Base-by-base conservation (phyloP, 2,113 vertebrate genomes). In the Perca fluviatilis region DNA sequence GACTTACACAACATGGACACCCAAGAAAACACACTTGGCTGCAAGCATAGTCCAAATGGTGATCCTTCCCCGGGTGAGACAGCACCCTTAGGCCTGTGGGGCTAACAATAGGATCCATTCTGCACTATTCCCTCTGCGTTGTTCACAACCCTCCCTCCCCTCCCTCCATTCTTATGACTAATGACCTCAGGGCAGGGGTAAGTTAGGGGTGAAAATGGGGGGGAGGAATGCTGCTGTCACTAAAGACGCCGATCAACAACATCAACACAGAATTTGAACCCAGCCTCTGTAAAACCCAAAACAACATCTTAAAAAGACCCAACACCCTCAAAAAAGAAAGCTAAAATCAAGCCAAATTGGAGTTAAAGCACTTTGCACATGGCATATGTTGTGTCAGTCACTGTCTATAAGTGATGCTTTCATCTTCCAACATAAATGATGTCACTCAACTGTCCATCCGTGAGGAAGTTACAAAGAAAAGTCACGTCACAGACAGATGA, bases 41-140 rank as follows among this genome's bases (percentile, higher is more conserved):
- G 67, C 62, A 47, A 79, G 67, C 65, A 4, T 18, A 51, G 62
- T 80, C 86, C 80, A 84, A 92, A 89, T 89, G 86, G 88, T n/a
- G 71, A 85, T 86, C 68, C 88, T 88, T 88, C 68, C 58, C 63
- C 25, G 87, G 64, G 74, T 89, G 89, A 91, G 86, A 79, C 77
- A 84, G 87, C 89, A 89, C 84, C 85, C 90, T 92, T 75, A 74
- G 87, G 89, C 88, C 89, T 71, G 74, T 62, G 81, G 73, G 79
- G 54, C 70, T 49, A 85, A 94, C 93, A 93, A 94, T 90, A 83
- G 92, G 80, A 83, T 82, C 85, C 86, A 93, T 95, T 94, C 92
- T 93, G 82, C 70, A 60, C 82, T 40, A 61, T 84, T 88, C 69
- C 74, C 72, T 72, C 72, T 54, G 65, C 47, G 47, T 64, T 57